Percentiles rank a stretch among this genome's conserved stretches.
Evolutionary conservation across 2,113 vertebrate genomes (phyloP).

Genomic region (Desmodus rotundus): DNA sequence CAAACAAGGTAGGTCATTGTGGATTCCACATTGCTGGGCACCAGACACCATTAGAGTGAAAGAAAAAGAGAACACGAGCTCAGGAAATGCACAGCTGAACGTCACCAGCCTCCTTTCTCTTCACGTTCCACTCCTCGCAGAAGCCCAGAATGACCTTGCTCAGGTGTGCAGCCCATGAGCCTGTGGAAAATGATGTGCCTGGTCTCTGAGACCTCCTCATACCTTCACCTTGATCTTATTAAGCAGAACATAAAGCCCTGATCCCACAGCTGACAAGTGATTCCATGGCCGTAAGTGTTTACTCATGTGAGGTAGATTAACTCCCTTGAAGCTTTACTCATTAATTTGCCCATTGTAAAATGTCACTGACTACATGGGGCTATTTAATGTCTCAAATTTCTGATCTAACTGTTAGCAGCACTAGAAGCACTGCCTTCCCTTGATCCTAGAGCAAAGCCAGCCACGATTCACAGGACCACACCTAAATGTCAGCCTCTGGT

Average conservation of each 20-base stretch:
- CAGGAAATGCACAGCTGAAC: fast-evolving
- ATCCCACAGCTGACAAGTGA: neutral
- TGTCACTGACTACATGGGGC: neutral
- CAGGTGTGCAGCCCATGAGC: fast-evolving
- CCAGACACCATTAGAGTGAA: fast-evolving
- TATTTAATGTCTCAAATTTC: neutral
- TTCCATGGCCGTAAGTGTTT: neutral
- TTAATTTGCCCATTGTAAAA: neutral
- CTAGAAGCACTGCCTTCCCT: neutral
- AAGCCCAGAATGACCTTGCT: neutral
- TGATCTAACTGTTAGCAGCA: neutral
- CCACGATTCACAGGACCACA: fast-evolving
- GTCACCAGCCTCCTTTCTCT: fast-evolving
- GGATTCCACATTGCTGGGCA: no score
- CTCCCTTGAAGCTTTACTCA: neutral
- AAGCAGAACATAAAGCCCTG: slow-evolving; percentile 44
- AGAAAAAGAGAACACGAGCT: fast-evolving
- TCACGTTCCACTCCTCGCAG: fast-evolving
- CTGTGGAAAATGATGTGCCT: neutral
- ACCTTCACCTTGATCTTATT: slow-evolving; percentile 32
- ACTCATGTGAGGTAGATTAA: slow-evolving; percentile 34
- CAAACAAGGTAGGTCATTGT: neutral
- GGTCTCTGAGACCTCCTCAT: neutral
- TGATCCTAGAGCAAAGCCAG: fast-evolving
- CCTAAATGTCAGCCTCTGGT: fast-evolving